Evolutionary conservation across 64 coral and sea anemone genomes (phyloP), one percentile per base, ranked within the genome.

Genomic region (Montipora foliosa): DNA sequence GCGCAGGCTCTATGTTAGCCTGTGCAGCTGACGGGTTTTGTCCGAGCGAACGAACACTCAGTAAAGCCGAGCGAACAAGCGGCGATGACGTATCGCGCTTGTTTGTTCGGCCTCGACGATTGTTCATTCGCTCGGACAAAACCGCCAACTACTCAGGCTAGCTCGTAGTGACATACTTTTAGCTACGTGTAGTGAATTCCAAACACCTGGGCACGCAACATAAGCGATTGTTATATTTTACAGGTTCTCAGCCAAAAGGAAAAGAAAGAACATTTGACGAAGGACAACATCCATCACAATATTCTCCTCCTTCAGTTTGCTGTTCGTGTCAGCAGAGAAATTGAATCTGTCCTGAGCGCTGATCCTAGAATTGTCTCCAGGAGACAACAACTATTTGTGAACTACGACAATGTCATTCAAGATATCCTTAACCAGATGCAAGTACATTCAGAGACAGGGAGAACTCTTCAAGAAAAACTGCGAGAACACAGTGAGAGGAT

Each of bases 401-500:
- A 84, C 44, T 84, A 84, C 13, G 81, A 84, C 59, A 24, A 53
- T 8, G 53, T 84, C 2, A 84, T 84, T 14, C 13, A 60, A 44
- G 81, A 84, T 47, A 5, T 84, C 5, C 61, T 84, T 13, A 25
- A 44, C 16, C 61, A 84, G 60, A 62, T 84, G 64, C 81, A 84
- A 84, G 67, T 61, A 5, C n/a, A 60, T 7, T 44, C 81, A 47
- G 81, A 15, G 44, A 53, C 45, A 84, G 60, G 11, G 5, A 84
- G 81, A 61, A 15, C 67, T 68, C 15, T 84, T 19, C 81, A 45
- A 16, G 81, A 84, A 84, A 88, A 75, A 76, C 25, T 46, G 4
- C 53, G 69, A 55, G 69, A 88, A 20, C 49, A 77, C 20, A 74
- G 86, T 19, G 86, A 77, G 24, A 59, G 86, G 74, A 88, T 88